Evolutionary conservation across 2,797 vertebrate species (phyloP).

Genomic region (Sebastes elongatus): DNA sequence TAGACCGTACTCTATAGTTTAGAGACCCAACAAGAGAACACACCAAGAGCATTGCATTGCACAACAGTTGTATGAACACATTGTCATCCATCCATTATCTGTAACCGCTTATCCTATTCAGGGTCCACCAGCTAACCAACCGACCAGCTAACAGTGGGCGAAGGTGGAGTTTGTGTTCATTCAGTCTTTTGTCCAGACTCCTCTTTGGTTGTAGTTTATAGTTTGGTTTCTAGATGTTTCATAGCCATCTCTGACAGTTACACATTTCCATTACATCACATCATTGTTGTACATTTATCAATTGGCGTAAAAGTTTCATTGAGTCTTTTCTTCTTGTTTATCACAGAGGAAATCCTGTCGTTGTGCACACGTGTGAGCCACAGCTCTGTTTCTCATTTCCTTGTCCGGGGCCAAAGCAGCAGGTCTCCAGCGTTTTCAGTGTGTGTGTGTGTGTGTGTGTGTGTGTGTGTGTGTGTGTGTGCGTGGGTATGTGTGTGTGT

Average conservation of each 20-base stretch:
- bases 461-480: background rate
- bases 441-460: background rate
- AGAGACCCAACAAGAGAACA: too few species aligned
- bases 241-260: background rate
- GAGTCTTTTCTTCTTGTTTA: background rate
- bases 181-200: background rate
- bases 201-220: background rate
- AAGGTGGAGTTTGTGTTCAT: background rate
- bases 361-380: background rate
- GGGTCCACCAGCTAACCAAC: too few species aligned
- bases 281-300: background rate
- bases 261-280: background rate
- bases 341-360: constrained; percentile 7
- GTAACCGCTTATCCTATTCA: too few species aligned
- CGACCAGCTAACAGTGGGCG: too few species aligned
- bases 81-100: too few species aligned
- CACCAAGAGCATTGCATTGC: too few species aligned
- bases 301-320: background rate
- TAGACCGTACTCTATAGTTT: too few species aligned
- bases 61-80: too few species aligned
- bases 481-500: background rate
- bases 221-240: background rate
- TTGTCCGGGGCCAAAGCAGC: constrained; percentile 7
- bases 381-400: constrained; percentile 28
- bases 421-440: background rate